Base-by-base conservation (phyloP, 2,888 invertebrate species). In the Fragum fragum region DNA sequence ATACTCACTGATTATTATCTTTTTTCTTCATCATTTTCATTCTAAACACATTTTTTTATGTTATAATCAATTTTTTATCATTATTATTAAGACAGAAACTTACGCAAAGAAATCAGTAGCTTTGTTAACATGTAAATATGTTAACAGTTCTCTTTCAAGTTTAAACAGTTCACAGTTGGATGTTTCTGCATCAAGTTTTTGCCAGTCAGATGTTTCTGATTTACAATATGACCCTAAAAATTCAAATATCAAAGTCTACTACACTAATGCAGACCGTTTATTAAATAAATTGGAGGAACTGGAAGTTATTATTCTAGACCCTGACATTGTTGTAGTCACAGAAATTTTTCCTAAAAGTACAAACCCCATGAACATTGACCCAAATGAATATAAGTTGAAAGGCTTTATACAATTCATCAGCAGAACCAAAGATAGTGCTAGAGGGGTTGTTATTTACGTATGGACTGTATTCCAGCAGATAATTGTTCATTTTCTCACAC, bases 341-440 rank as follows among this genome's bases (percentile, higher is more conserved):
- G 53, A 53, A 53, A n/a, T 53, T 53, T 53, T 53, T 18, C 53
- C 53, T 53, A 53, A 53, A 53, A 53, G 18, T 18, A 16, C 18
- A 6, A 53, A 53, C 5, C n/a, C 21, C 21, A 11, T n/a, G 18
- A 7, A 18, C 18, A 53, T 53, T n/a, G 53, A 53, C 53, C 5
- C n/a, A 5, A 53, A 53, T 53, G 53, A 53, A 18, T 53, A 53
- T 53, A 53, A 53, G 18, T 6, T 53, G 9, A 53, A 53, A 53
- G 53, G 53, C 6, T 53, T 53, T 53, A 53, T n/a, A 53, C 21
- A 5, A 11, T 53, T 53, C 21, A 53, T 21, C 21, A 21, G 53
- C 18, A 6, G n/a, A n/a, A 53, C 11, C 18, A 53, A n/a, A 6
- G 53, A 53, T 53, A 7, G n/a, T 21, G 6, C 6, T 7, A 53